phyloP scores from a whole-genome alignment of 2,888 invertebrate genomes.

The Pyrochroa serraticornis region DNA sequence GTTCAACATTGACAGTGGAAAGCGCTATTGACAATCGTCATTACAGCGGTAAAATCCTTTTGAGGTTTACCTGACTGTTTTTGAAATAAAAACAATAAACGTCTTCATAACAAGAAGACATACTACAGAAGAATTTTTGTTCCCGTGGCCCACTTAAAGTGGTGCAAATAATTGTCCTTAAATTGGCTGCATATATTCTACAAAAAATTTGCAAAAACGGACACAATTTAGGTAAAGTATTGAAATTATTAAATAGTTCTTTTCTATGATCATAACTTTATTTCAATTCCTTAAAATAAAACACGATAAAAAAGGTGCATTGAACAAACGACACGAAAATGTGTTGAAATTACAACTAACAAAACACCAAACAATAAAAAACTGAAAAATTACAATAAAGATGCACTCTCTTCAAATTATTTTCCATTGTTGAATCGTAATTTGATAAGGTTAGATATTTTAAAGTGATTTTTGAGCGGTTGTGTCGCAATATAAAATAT shows the following conservation, averaged over 20 bases:
- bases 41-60: slow-evolving; percentile 6
- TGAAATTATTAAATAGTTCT: slow-evolving; percentile 26
- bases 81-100: slow-evolving; percentile 3
- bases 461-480: slow-evolving; percentile 4
- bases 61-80: neutral
- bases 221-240: slow-evolving; percentile 29
- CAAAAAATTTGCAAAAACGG: slow-evolving; percentile 24
- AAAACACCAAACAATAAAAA: neutral
- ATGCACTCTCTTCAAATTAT: slow-evolving; percentile 19
- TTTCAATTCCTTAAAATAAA: slow-evolving; percentile 8
- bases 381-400: slow-evolving; percentile 1
- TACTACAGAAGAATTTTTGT: slow-evolving; percentile 15
- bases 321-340: neutral
- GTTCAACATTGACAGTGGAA: too few species aligned
- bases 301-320: slow-evolving; percentile 6
- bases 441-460: slow-evolving; percentile 20
- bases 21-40: too few species aligned
- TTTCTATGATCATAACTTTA: slow-evolving; percentile 25
- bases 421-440: slow-evolving; percentile 11
- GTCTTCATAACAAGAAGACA: slow-evolving; percentile 14
- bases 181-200: slow-evolving; percentile 25
- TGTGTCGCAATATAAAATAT: slow-evolving; percentile 15
- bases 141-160: slow-evolving; percentile 19
- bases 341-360: neutral
- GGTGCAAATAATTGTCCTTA: slow-evolving; percentile 23